Conservation (phyloP, 2,113 vertebrate genomes). For the Thryonomys swinderianus region DNA sequence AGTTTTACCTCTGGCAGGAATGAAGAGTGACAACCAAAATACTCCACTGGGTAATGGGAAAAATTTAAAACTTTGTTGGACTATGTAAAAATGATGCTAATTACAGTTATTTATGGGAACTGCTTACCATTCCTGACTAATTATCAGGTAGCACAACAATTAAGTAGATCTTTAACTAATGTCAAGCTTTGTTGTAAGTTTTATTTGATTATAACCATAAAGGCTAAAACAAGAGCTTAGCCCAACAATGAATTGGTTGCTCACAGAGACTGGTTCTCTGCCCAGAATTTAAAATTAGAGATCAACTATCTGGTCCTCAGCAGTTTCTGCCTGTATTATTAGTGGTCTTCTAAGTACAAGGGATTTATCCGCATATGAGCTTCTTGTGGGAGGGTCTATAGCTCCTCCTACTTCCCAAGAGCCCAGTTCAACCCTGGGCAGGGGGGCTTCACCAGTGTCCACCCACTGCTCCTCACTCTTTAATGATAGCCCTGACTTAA, state of each 20-base stretch:
- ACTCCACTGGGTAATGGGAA: background rate
- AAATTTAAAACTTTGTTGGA: conserved; percentile 41
- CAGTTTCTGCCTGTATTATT: background rate
- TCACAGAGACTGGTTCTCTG: conserved; percentile 45
- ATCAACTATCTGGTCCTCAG: background rate
- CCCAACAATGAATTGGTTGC: conserved; percentile 53
- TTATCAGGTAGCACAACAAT: conserved; percentile 69
- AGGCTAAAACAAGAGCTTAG: conserved; percentile 52
- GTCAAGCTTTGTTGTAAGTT: conserved; percentile 72
- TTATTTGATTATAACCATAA: conserved; percentile 69
- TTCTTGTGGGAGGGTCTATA: background rate
- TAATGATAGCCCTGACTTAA: background rate
- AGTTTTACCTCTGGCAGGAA: background rate
- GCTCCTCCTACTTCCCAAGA: background rate
- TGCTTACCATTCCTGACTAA: conserved; percentile 68
- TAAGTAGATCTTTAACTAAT: conserved; percentile 60
- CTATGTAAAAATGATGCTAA: conserved; percentile 74
- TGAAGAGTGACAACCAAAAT: background rate
- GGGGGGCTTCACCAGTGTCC: background rate
- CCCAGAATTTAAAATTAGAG: conserved; percentile 70
- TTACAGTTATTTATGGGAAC: conserved; percentile 69
- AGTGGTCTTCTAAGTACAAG: background rate
- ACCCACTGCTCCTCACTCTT: background rate
- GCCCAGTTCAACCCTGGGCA: background rate
- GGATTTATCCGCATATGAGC: background rate